Conservation (phyloP, 2,888 invertebrate genomes). For the Peribatodes rhomboidaria region DNA sequence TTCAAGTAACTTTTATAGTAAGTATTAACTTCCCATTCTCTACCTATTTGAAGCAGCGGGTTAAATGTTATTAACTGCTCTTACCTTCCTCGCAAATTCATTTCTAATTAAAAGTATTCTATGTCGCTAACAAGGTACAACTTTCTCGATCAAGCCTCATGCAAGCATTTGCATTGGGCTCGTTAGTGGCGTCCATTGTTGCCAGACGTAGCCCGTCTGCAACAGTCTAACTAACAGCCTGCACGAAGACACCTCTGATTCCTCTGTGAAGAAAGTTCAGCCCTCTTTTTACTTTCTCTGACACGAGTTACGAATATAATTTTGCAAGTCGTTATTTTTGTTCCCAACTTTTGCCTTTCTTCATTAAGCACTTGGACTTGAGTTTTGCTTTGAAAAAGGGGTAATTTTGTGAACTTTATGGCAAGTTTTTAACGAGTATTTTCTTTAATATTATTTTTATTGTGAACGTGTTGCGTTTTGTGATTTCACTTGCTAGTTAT, state of each 20-base stretch:
- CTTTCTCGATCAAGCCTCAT: background rate
- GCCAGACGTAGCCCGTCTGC: conserved; percentile 10
- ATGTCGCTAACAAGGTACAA: background rate
- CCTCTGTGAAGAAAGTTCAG: conserved; percentile 19
- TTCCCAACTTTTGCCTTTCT: conserved; percentile 34
- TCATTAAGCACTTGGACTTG: conserved; percentile 31
- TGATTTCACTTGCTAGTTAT: conserved; percentile 6
- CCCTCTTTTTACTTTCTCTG: conserved; percentile 29
- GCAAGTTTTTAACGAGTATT: conserved; percentile 26
- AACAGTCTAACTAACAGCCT: background rate
- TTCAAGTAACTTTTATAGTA: too few species aligned
- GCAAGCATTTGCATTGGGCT: background rate
- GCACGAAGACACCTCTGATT: conserved; percentile 31
- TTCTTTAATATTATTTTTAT: conserved; percentile 18
- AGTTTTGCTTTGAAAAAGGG: conserved; percentile 26
- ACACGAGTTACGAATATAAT: conserved; percentile 44
- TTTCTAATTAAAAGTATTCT: too few species aligned
- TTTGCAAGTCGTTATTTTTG: conserved; percentile 42
- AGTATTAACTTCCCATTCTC: too few species aligned
- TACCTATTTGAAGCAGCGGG: too few species aligned
- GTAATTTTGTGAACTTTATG: conserved; percentile 24
- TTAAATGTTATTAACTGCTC: too few species aligned
- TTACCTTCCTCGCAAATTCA: too few species aligned
- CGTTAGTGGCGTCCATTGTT: background rate
- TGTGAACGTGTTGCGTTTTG: background rate